Percentiles rank a stretch among this genome's conserved stretches.
Conservation (phyloP, 1,140 invertebrate species). For the Anthonomus grandis region DNA sequence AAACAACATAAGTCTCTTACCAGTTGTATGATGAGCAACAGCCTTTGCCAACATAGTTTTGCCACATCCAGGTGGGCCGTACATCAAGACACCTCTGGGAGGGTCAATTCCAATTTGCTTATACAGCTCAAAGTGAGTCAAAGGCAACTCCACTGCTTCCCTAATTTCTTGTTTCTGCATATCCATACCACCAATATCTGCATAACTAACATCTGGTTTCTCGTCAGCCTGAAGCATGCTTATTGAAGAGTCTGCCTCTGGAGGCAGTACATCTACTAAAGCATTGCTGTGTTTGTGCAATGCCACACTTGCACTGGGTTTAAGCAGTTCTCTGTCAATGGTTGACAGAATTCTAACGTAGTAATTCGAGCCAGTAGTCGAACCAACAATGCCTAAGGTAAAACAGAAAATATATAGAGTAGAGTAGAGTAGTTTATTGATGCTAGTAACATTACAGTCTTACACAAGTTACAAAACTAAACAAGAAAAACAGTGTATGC, state of each 20-base stretch:
- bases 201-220: conserved; percentile 96
- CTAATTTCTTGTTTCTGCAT: conserved; percentile 99
- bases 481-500: no score
- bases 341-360: conserved; percentile 87
- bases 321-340: conserved; percentile 83
- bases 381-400: conserved; percentile 66
- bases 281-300: conserved; percentile 94
- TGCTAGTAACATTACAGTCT: no score
- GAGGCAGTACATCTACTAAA: conserved; percentile 86
- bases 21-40: conserved; percentile 95
- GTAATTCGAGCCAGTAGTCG: conserved; percentile 81
- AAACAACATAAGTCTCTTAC: conserved; percentile 55
- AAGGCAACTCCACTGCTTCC: conserved; percentile 96
- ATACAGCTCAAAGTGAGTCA: conserved; percentile 99
- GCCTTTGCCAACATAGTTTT: conserved; percentile 99
- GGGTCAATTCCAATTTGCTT: conserved; percentile 98
- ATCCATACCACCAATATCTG: conserved; percentile 97
- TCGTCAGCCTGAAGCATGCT: conserved; percentile 98
- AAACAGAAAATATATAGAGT: conserved; percentile 3
- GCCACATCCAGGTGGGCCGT: conserved; percentile 94
- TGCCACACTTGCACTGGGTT: conserved; percentile 87
- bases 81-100: conserved; percentile 96
- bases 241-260: conserved; percentile 91
- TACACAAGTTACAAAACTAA: no score
- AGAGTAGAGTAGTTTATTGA: no score